Percentiles rank a stretch among this genome's conserved stretches.
phyloP scores from a whole-genome alignment of 2,113 vertebrate species.

The Leptobrachium leishanense region DNA sequence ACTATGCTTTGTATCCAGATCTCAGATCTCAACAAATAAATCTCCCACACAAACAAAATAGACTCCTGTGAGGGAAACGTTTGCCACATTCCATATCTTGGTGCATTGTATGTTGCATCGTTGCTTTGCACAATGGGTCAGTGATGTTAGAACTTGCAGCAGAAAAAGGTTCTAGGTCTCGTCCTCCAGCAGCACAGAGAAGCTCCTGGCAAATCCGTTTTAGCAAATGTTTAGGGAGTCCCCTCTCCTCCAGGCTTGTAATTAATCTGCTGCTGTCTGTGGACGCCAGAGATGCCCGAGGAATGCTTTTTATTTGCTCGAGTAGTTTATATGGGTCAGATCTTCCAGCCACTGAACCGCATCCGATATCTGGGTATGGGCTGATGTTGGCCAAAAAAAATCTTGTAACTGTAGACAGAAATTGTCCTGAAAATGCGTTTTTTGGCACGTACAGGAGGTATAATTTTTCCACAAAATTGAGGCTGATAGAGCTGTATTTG shows the following conservation, averaged over 20 bases:
- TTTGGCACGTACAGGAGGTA: no score
- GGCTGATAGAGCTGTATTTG: no score
- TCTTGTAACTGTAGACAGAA: no score
- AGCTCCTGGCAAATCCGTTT: constrained; percentile 11
- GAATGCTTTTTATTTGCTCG: constrained; percentile 51
- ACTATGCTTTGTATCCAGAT: no score
- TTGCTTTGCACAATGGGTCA: not conserved
- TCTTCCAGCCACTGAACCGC: not conserved
- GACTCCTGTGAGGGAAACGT: no score
- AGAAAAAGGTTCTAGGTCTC: constrained; percentile 2
- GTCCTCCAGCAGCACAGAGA: not conserved
- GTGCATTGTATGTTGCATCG: no score
- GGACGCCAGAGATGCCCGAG: constrained; percentile 37
- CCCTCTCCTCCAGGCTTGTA: constrained; percentile 38
- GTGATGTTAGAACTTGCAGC: not conserved
- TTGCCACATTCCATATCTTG: no score
- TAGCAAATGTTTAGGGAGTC: constrained; percentile 51
- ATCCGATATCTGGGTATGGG: not conserved
- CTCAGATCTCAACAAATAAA: no score
- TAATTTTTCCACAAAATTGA: no score
- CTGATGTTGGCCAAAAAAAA: no score
- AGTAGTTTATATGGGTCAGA: constrained; percentile 28
- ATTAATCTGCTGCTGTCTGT: not conserved
- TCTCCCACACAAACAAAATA: no score
- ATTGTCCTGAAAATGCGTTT: no score